phyloP scores from a whole-genome alignment of 2,888 invertebrate species.

The Acrobasis repandana region DNA sequence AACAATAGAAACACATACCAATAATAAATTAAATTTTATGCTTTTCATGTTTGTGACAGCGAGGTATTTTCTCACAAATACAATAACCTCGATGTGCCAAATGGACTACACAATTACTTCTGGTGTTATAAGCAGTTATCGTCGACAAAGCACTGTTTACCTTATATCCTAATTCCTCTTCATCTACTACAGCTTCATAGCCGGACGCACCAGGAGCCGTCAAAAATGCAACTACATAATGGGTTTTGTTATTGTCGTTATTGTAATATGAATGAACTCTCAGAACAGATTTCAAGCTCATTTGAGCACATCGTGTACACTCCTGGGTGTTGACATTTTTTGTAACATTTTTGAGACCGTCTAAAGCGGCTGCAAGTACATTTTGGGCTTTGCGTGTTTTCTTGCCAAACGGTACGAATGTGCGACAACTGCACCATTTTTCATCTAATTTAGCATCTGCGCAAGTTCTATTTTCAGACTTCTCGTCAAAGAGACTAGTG shows the following conservation, averaged over 20 bases:
- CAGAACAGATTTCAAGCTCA: constrained; percentile 74
- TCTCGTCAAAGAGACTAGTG: constrained; percentile 82
- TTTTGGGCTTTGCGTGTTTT: constrained; percentile 62
- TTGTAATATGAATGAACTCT: constrained; percentile 65
- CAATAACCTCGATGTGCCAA: constrained; percentile 50
- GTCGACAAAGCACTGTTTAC: constrained; percentile 80
- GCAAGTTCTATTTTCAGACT: constrained; percentile 84
- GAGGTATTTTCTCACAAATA: constrained; percentile 42
- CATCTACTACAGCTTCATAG: constrained; percentile 86
- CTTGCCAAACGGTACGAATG: constrained; percentile 61
- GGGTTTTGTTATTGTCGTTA: constrained; percentile 47
- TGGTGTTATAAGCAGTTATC: constrained; percentile 48
- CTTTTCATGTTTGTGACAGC: constrained; percentile 23
- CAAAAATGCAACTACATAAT: constrained; percentile 84
- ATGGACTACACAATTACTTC: constrained; percentile 50
- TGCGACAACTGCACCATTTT: constrained; percentile 90
- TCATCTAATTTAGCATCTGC: constrained; percentile 84
- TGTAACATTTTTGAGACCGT: constrained; percentile 43
- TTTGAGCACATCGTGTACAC: constrained; percentile 72
- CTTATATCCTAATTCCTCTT: constrained; percentile 56
- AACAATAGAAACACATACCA: too few species aligned
- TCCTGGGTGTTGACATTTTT: constrained; percentile 44
- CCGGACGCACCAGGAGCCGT: constrained; percentile 84
- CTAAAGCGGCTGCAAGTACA: constrained; percentile 70
- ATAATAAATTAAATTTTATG: too few species aligned